A percentile compares a stretch with the other conserved stretches of the same genome.
Evolutionary conservation across 2,888 invertebrate species (phyloP).

Genomic region (Cloeon dipterum): DNA sequence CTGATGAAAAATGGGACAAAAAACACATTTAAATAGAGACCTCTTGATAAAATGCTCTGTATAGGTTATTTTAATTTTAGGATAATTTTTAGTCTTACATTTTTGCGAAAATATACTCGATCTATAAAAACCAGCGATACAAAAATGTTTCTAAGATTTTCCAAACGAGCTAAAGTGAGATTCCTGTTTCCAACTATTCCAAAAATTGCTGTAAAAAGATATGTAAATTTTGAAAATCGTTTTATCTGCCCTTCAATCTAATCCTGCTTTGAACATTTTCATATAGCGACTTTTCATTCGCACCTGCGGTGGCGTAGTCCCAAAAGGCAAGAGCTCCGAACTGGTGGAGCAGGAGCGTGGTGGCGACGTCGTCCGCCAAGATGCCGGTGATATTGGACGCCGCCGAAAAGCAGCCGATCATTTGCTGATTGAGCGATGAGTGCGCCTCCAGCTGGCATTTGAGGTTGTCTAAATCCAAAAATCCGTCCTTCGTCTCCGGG

Average conservation of each 20-base stretch:
- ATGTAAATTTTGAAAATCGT: not conserved
- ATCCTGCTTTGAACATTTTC: not conserved
- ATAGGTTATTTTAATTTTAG: too few species aligned
- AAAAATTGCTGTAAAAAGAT: not conserved
- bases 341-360: constrained; percentile 56
- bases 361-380: constrained; percentile 58
- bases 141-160: too few species aligned
- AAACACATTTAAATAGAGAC: too few species aligned
- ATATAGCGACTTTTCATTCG: too few species aligned
- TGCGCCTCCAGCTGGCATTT: constrained; percentile 42
- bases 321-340: constrained; percentile 68
- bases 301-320: constrained; percentile 68
- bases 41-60: too few species aligned
- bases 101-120: too few species aligned
- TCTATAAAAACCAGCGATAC: too few species aligned
- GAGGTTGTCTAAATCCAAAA: constrained; percentile 52
- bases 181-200: too few species aligned
- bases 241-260: not conserved
- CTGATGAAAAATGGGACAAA: too few species aligned
- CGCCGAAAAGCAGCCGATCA: constrained; percentile 70
- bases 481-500: constrained; percentile 53
- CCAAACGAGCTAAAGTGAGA: too few species aligned
- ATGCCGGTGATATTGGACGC: constrained; percentile 78
- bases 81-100: too few species aligned
- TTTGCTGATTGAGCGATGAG: constrained; percentile 24